Conservation (phyloP, 2,113 vertebrate genomes). For the Clarias magur region DNA sequence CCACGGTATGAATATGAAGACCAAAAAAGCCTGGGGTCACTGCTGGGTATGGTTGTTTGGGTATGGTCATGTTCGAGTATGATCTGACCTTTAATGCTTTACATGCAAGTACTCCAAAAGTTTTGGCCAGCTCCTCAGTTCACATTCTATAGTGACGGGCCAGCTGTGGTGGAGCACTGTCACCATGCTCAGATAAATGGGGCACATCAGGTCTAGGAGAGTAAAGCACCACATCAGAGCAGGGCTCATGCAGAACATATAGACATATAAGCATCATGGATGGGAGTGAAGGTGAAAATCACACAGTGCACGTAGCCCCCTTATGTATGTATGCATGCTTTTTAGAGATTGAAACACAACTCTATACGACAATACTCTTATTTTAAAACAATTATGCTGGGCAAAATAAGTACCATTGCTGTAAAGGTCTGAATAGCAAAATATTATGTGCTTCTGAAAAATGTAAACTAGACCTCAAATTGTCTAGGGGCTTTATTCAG, state of each 20-base stretch:
- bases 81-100: constrained; percentile 28
- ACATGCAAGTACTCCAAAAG: constrained; percentile 2
- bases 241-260: constrained; percentile 14
- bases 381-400: not conserved
- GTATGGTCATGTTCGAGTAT: constrained; percentile 38
- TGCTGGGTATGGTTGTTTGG: constrained; percentile 24
- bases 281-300: not conserved
- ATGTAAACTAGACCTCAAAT: not conserved
- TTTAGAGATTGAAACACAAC: not conserved
- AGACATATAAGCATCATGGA: constrained; percentile 9
- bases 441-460: not conserved
- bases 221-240: not conserved
- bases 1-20: constrained; percentile 46
- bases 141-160: constrained; percentile 31
- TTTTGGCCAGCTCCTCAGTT: constrained; percentile 18
- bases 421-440: not conserved
- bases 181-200: constrained; percentile 9
- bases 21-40: constrained; percentile 28
- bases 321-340: not conserved
- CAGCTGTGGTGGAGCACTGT: constrained; percentile 23
- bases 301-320: not conserved
- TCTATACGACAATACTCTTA: not conserved
- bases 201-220: constrained; percentile 22
- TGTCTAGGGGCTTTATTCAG: not conserved
- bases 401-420: not conserved